A percentile compares a stretch with the other conserved stretches of the same genome.
Conservation (phyloP, 1,140 invertebrate genomes). For the Ericerus pela region DNA sequence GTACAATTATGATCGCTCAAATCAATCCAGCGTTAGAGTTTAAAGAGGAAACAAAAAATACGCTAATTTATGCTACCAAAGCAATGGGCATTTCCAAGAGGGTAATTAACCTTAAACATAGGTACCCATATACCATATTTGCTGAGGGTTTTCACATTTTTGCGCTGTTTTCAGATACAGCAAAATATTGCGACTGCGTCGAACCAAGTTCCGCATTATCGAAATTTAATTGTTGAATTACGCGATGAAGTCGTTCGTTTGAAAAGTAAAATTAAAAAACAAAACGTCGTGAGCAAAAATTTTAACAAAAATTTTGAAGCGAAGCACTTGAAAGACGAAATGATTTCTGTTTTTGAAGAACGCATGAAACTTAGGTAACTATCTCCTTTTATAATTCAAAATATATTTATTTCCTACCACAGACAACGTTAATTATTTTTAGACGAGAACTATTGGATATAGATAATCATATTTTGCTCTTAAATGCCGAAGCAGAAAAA, state of each 20-base stretch:
- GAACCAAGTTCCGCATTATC: conserved; percentile 69
- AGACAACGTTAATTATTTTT: no score
- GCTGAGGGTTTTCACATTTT: not conserved
- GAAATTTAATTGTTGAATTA: conserved; percentile 62
- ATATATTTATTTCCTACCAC: no score
- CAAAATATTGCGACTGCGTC: conserved; percentile 63
- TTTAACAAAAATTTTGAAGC: conserved; percentile 33
- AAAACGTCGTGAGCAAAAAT: conserved; percentile 33
- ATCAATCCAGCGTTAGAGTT: conserved; percentile 62
- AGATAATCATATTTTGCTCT: conserved; percentile 62
- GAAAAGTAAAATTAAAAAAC: conserved; percentile 62
- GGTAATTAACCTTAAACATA: conserved; percentile 13
- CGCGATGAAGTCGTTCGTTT: conserved; percentile 67
- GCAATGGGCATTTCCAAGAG: conserved; percentile 76
- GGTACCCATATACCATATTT: not conserved
- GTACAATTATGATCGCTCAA: conserved; percentile 92
- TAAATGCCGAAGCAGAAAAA: conserved; percentile 70
- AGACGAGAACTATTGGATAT: conserved; percentile 67
- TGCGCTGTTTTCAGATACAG: no score
- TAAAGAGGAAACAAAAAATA: conserved; percentile 82
- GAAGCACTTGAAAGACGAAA: conserved; percentile 59
- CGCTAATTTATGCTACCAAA: conserved; percentile 81
- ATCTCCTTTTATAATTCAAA: no score
- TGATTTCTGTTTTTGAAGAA: conserved; percentile 73
- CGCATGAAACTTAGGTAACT: conserved; percentile 67